Percentiles rank a stretch among this genome's conserved stretches.
Conservation (phyloP, 2,113 vertebrate species). For the Dinomys branickii region DNA sequence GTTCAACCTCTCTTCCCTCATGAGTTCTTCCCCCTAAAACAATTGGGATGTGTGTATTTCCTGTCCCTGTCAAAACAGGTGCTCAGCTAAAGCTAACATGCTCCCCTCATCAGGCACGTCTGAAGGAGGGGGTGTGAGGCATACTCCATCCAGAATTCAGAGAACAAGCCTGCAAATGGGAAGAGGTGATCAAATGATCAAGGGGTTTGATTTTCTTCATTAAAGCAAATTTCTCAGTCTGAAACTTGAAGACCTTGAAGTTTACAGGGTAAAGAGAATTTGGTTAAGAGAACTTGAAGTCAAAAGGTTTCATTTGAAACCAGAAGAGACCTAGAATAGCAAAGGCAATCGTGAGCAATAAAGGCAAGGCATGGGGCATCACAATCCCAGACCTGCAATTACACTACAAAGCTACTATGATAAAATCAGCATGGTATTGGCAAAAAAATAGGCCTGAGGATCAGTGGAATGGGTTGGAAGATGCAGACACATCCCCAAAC, state of each 20-base stretch:
- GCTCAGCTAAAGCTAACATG: background rate
- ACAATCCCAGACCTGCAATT: background rate
- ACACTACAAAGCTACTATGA: background rate
- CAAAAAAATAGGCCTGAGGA: background rate
- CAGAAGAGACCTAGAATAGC: background rate
- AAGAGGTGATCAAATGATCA: background rate
- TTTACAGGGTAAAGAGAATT: background rate
- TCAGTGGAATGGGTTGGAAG: background rate
- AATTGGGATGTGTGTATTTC: accelerated
- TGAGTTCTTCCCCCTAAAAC: background rate
- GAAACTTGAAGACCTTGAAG: background rate
- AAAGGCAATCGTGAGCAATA: background rate
- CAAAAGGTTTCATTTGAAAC: background rate
- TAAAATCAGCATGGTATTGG: background rate
- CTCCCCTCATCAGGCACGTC: background rate
- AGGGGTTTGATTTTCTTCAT: background rate
- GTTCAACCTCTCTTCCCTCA: background rate
- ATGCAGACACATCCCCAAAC: background rate
- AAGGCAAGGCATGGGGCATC: background rate
- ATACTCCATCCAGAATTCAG: background rate
- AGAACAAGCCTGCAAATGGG: background rate
- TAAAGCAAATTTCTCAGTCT: background rate
- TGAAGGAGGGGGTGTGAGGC: background rate
- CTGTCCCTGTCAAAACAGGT: background rate
- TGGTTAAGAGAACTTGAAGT: background rate